phyloP scores from a whole-genome alignment of 2,113 vertebrate genomes.

The Ranitomeya variabilis region DNA sequence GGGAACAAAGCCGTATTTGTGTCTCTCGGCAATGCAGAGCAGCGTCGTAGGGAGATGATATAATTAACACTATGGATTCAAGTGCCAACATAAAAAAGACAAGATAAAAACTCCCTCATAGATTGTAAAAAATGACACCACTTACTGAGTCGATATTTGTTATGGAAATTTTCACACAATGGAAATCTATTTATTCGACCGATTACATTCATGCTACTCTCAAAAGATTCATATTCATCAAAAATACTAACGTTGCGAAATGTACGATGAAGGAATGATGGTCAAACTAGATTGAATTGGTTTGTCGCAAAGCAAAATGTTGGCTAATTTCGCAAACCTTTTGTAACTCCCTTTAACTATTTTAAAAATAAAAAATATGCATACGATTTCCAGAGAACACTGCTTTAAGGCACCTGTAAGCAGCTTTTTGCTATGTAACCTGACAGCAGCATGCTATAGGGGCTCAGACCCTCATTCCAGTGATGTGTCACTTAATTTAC shows the following conservation, averaged over 20 bases:
- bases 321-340: no score
- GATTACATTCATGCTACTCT: neutral
- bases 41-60: neutral
- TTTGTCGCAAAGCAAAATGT: neutral
- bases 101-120: neutral
- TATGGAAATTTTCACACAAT: neutral
- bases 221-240: neutral
- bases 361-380: neutral
- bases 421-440: no score
- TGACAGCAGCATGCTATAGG: no score
- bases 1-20: neutral
- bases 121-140: neutral
- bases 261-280: neutral
- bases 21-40: neutral
- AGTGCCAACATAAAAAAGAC: neutral
- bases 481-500: no score
- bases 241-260: neutral
- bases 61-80: neutral
- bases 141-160: constrained; percentile 4
- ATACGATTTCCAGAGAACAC: neutral
- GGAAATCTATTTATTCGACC: neutral
- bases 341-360: no score
- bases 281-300: neutral
- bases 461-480: no score
- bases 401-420: no score